Conservation (phyloP, 2,797 vertebrate genomes). For the Pogoniulus pusillus region DNA sequence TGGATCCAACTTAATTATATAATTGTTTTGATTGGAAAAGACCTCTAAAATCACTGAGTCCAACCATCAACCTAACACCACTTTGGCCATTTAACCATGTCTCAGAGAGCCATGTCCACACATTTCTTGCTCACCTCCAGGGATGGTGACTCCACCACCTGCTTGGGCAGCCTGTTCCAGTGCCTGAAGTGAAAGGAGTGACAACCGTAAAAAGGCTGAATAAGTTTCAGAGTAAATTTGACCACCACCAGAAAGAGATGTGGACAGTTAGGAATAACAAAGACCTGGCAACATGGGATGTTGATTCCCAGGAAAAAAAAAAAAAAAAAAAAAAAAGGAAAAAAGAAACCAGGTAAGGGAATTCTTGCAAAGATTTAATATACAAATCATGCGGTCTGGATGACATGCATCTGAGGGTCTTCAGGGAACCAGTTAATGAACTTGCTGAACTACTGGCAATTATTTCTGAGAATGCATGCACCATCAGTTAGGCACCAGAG, state of each 20-base stretch:
- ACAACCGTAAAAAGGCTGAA: neutral
- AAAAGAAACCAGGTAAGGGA: constrained; percentile 33
- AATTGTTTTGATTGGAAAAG: too few species aligned
- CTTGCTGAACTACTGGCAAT: constrained; percentile 66
- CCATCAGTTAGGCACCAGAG: constrained; percentile 41
- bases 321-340: constrained; percentile 9
- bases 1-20: too few species aligned
- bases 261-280: neutral
- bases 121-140: too few species aligned
- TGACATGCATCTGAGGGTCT: constrained; percentile 56
- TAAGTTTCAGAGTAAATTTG: neutral
- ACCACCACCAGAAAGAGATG: neutral
- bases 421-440: constrained; percentile 73
- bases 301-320: constrained; percentile 31
- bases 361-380: constrained; percentile 69
- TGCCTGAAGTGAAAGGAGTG: neutral
- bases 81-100: too few species aligned
- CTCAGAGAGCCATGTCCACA: too few species aligned
- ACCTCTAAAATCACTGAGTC: too few species aligned
- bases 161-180: too few species aligned
- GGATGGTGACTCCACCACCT: too few species aligned
- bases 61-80: too few species aligned
- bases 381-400: constrained; percentile 60
- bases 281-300: constrained; percentile 52
- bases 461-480: constrained; percentile 74